Evolutionary conservation across 2,113 vertebrate genomes (phyloP), one percentile per base, ranked within the genome.

Genomic region (Gallinago media): DNA sequence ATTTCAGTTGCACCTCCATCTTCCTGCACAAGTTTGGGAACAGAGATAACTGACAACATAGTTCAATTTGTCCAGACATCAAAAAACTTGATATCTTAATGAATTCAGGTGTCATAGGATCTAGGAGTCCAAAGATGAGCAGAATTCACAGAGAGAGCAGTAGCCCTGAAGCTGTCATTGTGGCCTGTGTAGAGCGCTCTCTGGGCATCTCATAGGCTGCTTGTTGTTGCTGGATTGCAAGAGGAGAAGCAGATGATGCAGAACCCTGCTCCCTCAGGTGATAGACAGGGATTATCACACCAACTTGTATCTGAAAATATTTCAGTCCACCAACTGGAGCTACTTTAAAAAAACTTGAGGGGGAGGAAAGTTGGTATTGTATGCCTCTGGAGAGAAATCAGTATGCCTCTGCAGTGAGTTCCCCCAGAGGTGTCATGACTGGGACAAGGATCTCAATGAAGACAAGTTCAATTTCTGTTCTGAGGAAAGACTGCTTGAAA

Each of bases 121-220:
- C 40, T 47, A 5, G 50, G 79, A 83, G 34, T 38, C 13, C 59
- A 66, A 58, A 77, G 18, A 32, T 44, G 16, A 54, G 27, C 17
- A 54, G 50, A 32, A 12, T 23, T 27, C 52, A 14, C 12, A 71
- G 26, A 56, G 36, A 61, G 2, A 58, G 5, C 27, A 38, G 40
- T 22, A 91, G 5, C 23, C 15, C 9, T 44, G 63, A 80, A 75
- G 7, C 12, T 34, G 73, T 3, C 5, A n/a, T 10, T 2, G 1
- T 42, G 23, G 20, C 9, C 20, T 49, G 9, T 66, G 29, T 20
- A 36, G 46, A 13, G 20, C 0, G 0, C 12, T 80, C 38, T 40
- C 40, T 3, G 4, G 15, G 14, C 20, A 44, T 14, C 34, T 83
- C 63, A 65, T 15, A 58, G 34, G 8, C 32, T 67, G 16, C 29